These are phyloP conservation scores for Drosophila mayri DNA, from an alignment of 1,140 invertebrate species.

Conservation along the genomic window DNA sequence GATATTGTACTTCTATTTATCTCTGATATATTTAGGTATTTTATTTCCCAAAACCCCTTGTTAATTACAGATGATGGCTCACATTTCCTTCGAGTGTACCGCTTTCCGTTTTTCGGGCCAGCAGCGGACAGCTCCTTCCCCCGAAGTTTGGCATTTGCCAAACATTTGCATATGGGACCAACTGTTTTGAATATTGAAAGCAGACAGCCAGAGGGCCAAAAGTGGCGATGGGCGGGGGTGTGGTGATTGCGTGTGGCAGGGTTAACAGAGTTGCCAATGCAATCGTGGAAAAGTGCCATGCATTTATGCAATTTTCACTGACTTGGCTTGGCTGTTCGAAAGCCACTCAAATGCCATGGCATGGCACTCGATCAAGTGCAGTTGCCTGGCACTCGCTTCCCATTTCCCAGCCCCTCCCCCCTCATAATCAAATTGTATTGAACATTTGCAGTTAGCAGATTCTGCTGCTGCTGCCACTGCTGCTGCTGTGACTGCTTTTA, in stretches of 20 bases:
- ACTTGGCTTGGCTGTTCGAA: slow-evolving; percentile 67
- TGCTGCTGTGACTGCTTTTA: slow-evolving; percentile 55
- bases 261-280: slow-evolving; percentile 58
- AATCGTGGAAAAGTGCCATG: slow-evolving; percentile 80
- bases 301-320: slow-evolving; percentile 81
- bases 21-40: not conserved
- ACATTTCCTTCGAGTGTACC: slow-evolving; percentile 2
- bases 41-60: too few species aligned
- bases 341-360: slow-evolving; percentile 80
- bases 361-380: slow-evolving; percentile 80
- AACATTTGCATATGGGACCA: slow-evolving; percentile 74
- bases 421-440: slow-evolving; percentile 82
- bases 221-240: too few species aligned
- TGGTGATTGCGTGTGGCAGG: slow-evolving; percentile 33
- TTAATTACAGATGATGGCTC: not conserved
- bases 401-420: not conserved
- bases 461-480: slow-evolving; percentile 27
- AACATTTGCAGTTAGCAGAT: slow-evolving; percentile 81
- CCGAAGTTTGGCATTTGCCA: slow-evolving; percentile 54
- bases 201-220: slow-evolving; percentile 42
- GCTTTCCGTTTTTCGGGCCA: slow-evolving; percentile 23
- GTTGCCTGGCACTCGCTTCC: slow-evolving; percentile 12
- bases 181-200: slow-evolving; percentile 82
- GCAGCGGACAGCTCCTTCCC: slow-evolving; percentile 11
- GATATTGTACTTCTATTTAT: too few species aligned